Base-by-base conservation (phyloP, 2,113 vertebrate genomes). In the Grus americana region DNA sequence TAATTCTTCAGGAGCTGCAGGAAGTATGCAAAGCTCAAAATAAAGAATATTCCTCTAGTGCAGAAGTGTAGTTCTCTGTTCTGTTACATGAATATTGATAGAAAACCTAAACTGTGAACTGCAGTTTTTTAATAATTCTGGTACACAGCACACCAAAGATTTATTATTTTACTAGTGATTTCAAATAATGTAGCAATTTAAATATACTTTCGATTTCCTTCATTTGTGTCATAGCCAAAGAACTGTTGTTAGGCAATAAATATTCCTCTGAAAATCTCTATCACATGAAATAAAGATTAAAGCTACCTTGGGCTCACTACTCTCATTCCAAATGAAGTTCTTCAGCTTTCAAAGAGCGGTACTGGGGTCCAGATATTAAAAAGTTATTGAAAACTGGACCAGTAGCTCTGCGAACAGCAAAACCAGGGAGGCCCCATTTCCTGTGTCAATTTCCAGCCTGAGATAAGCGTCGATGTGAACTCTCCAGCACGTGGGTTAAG, bases 381-480 rank as follows among this genome's bases (percentile, higher is more conserved):
- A 82, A 58, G 46, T 70, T 79, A 50, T 1, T 47, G 49, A 76
- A 82, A 93, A 91, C 24, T 29, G 16, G 34, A 81, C 36, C 14
- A 75, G 57, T 19, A 95, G 81, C 70, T 68, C 62, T 70, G 54
- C 1, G 14, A 76, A 54, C 61, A 93, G 54, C 66, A 95, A 54
- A 88, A 71, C 4, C 38, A 79, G 34, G 7, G 34, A 86, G 46
- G 65, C 5, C 32, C 16, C 18, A 47, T 34, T 91, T 90, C 89
- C 80, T 65, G 38, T 40, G 59, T 44, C 65, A 15, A 24, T 52
- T 86, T 89, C 79, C 86, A 78, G 55, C 29, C 4, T 22, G 22
- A 86, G 50, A 24, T 44, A 82, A 88, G n/a, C 0, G 1, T 7
- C 66, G 49, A 70, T 0, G 0, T 29, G 11, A 91, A 44, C 27